Percentiles rank a stretch among this genome's conserved stretches.
These are phyloP conservation scores for Trididemnum clinides DNA, from an alignment of 23 tunicate genomes.

Conservation along the genomic window DNA sequence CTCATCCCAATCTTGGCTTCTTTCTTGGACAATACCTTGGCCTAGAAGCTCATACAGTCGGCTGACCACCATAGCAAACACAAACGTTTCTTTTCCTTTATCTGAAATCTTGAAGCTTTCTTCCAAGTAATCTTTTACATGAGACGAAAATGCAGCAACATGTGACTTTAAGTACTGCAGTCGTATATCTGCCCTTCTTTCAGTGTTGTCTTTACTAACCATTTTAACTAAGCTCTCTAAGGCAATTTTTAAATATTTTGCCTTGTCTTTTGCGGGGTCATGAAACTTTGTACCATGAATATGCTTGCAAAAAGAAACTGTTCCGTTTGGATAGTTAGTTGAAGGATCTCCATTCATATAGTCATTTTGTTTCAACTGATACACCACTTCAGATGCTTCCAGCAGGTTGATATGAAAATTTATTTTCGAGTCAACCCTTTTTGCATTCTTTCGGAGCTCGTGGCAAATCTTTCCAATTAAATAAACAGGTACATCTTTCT, in stretches of 20 bases:
- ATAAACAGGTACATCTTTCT: background rate
- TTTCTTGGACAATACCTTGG: conserved; percentile 50
- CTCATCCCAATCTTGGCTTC: background rate
- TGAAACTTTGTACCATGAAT: background rate
- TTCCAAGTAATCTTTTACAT: background rate
- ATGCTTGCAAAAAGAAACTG: background rate
- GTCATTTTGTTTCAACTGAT: background rate
- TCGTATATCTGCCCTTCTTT: background rate
- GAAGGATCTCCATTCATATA: background rate
- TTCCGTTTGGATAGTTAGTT: conserved; percentile 24
- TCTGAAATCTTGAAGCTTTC: background rate
- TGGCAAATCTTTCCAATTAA: conserved; percentile 30
- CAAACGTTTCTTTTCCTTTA: conserved; percentile 14
- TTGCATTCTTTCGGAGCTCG: background rate
- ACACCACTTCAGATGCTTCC: conserved; percentile 21
- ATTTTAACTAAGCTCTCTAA: no score
- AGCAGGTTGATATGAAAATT: background rate
- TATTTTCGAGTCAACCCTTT: background rate
- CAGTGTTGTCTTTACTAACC: conserved; percentile 31
- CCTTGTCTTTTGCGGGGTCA: background rate
- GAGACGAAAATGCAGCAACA: background rate
- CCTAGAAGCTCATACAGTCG: conserved; percentile 53
- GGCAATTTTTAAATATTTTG: background rate
- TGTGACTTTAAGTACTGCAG: background rate
- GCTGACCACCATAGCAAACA: conserved; percentile 32